Base-by-base conservation (phyloP, 1,140 invertebrate genomes). In the Drosophila setifemur region DNA sequence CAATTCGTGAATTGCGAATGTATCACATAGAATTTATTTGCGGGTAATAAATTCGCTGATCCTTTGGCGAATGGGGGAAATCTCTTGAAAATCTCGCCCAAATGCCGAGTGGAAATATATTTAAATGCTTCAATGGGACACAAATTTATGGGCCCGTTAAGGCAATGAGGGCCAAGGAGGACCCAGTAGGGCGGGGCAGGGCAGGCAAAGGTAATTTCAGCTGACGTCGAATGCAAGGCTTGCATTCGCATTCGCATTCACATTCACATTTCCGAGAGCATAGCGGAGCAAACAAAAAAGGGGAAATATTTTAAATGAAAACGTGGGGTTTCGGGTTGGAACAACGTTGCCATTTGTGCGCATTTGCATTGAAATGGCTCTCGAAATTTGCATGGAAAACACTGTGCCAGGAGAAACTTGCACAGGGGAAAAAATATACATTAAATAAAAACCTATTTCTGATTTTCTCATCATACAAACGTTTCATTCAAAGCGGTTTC, bases 331-430 rank as follows among this genome's bases (percentile, higher is more conserved):
- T 14, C 31, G 6, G 21, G 39, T 12, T 23, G 11, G 29, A 54
- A 42, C 44, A 73, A 73, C 49, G 55, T 72, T 61, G 61, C 73
- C 78, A 70, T 70, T 82, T 77, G 75, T 77, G 74, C 45, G 43
- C 53, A 85, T 83, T 85, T 83, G 70, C 78, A 85, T 67, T 79
- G 64, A 74, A 85, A 71, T 78, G 74, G 66, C 79, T 66, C 68
- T 71, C 60, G 74, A 61, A 42, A 83, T 85, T 83, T 83, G 74
- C 79, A 74, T 83, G 58, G 64, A 58, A 50, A 61, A 14, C 11
- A 63, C 47, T 37, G 69, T 47, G 73, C 69, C 69, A 73, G 61
- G 78, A 77, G 78, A 29, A 50, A 33, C 48, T 16, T 33, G 39
- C 39, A 23, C 31, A n/a, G n/a, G n/a, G n/a, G n/a, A n/a, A n/a